These are phyloP conservation scores for Coilia nasus DNA, from an alignment of 2,797 vertebrate genomes.

Conservation along the genomic window DNA sequence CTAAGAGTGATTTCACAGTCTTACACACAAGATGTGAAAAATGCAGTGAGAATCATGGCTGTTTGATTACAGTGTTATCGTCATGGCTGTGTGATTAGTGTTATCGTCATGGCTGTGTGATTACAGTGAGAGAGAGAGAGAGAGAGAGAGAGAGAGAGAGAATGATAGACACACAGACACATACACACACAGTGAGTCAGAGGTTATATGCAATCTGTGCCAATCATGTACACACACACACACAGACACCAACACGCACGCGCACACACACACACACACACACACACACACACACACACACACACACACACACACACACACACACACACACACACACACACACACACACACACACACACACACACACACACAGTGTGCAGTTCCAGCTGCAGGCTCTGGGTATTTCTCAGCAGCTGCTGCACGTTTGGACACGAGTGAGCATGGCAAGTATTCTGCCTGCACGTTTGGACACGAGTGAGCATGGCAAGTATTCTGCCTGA, in stretches of 20 bases:
- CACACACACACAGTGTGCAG: neutral
- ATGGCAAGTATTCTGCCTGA: slow-evolving; percentile 15
- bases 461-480: neutral
- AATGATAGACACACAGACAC: too few species aligned
- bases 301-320: slow-evolving; percentile 31
- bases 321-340: slow-evolving; percentile 18
- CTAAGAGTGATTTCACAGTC: neutral
- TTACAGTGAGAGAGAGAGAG: too few species aligned
- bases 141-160: too few species aligned
- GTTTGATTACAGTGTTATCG: neutral
- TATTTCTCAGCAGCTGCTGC: neutral
- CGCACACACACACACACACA: too few species aligned
- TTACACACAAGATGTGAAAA: neutral
- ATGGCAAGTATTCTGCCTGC: slow-evolving; percentile 10
- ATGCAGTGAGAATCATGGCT: neutral
- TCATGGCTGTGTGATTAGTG: neutral
- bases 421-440: neutral
- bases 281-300: slow-evolving; percentile 17
- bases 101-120: too few species aligned
- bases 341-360: slow-evolving; percentile 14
- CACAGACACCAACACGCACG: too few species aligned
- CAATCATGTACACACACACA: too few species aligned
- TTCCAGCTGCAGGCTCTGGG: neutral
- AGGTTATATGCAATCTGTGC: too few species aligned
- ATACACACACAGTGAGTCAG: too few species aligned